These are phyloP conservation scores for Gila orcuttii DNA, from an alignment of 2,113 vertebrate species.

Conservation along the genomic window DNA sequence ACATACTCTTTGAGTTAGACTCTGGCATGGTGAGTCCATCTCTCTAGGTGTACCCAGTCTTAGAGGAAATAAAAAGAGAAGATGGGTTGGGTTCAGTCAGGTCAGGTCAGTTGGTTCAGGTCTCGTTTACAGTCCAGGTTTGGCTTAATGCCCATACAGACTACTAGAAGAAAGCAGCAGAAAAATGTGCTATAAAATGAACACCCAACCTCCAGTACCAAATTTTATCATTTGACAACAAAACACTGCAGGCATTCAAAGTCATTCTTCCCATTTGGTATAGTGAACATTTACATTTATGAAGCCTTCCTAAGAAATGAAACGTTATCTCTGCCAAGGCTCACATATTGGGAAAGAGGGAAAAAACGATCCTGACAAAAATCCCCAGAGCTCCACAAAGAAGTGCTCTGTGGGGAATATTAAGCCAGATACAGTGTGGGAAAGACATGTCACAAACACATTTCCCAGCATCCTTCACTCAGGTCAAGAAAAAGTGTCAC, in stretches of 20 bases:
- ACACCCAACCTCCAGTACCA: neutral
- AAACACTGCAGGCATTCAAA: neutral
- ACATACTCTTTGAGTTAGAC: neutral
- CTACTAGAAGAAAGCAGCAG: neutral
- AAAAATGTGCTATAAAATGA: neutral
- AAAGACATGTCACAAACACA: conserved; percentile 47
- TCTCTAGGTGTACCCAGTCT: neutral
- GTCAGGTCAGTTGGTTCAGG: neutral
- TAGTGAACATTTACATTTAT: conserved; percentile 8
- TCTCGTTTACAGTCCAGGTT: neutral
- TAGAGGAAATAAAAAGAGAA: neutral
- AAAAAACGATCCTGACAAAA: neutral
- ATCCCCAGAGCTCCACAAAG: neutral
- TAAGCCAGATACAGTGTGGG: conserved; percentile 56
- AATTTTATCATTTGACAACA: neutral
- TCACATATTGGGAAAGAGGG: neutral
- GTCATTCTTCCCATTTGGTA: neutral
- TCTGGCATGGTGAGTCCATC: neutral
- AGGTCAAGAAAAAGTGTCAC: conserved; percentile 15
- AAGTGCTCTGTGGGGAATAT: conserved; percentile 54
- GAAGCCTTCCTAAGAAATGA: neutral
- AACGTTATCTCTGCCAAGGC: neutral
- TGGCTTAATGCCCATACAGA: neutral
- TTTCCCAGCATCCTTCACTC: conserved; percentile 51
- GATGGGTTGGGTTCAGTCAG: neutral